Conservation (phyloP, 2,797 vertebrate species). For the Cynopterus sphinx region DNA sequence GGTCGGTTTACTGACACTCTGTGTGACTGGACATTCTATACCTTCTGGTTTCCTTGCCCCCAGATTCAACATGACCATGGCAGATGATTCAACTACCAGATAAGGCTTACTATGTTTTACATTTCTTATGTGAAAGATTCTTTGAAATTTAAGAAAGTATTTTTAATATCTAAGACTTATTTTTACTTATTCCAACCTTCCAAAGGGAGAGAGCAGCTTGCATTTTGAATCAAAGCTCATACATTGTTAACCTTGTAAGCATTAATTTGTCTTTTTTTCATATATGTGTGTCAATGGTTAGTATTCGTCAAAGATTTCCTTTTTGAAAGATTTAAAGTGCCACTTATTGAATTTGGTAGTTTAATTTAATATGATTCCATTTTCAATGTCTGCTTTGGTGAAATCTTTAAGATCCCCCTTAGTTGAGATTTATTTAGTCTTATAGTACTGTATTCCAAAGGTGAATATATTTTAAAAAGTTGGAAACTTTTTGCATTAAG, state of each 20-base stretch:
- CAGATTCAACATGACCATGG: neutral
- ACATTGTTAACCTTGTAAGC: slow-evolving; percentile 34
- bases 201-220: neutral
- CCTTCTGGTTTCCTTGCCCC: neutral
- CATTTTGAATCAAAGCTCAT: neutral
- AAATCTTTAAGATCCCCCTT: slow-evolving; percentile 19
- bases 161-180: neutral
- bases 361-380: slow-evolving; percentile 27
- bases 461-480: slow-evolving; percentile 20
- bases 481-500: neutral
- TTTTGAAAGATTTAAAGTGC: slow-evolving; percentile 2
- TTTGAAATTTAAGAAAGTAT: slow-evolving; percentile 36
- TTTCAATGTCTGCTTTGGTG: neutral
- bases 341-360: neutral
- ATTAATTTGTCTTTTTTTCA: slow-evolving; percentile 42
- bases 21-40: neutral
- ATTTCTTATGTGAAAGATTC: neutral
- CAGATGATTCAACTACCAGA: neutral
- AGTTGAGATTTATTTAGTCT: slow-evolving; percentile 44
- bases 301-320: slow-evolving; percentile 10
- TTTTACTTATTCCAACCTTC: neutral
- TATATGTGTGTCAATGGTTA: slow-evolving; percentile 7
- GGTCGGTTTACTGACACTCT: neutral
- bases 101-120: neutral
- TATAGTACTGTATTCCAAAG: neutral